Evolutionary conservation across 2,113 vertebrate genomes (phyloP).

Genomic region (Triplophysa rosa): DNA sequence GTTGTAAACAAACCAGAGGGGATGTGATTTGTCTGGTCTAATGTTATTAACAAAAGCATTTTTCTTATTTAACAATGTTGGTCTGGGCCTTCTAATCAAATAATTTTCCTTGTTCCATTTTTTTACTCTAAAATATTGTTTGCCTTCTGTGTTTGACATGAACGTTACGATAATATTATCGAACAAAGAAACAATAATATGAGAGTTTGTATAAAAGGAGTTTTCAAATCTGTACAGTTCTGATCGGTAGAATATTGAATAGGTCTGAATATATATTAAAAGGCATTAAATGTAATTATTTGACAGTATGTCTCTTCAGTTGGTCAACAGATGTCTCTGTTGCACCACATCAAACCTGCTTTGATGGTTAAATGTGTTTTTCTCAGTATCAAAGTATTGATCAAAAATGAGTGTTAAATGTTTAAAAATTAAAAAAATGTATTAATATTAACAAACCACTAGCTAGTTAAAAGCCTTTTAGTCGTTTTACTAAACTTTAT

Average conservation of each 20-base stretch:
- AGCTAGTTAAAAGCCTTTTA: no score
- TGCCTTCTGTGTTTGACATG: no score
- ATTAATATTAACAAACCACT: no score
- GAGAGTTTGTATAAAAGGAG: background rate
- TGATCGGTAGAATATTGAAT: background rate
- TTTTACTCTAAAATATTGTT: background rate
- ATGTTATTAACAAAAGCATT: background rate
- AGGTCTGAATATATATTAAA: background rate
- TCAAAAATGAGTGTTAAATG: background rate
- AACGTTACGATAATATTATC: no score
- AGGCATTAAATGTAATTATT: no score
- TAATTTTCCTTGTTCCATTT: background rate
- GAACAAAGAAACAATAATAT: background rate
- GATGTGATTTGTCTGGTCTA: slow-evolving; percentile 24
- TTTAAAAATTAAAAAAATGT: no score
- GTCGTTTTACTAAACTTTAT: no score
- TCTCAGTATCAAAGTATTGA: background rate
- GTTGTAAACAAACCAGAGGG: slow-evolving; percentile 51
- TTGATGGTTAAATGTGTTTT: background rate
- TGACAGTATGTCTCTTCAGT: background rate
- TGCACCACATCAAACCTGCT: background rate
- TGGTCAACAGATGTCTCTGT: background rate
- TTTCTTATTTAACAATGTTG: background rate
- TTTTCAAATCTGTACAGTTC: background rate
- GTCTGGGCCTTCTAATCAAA: background rate